Evolutionary conservation across 2,888 invertebrate species (phyloP).

Genomic region (Apotomis betuletana): DNA sequence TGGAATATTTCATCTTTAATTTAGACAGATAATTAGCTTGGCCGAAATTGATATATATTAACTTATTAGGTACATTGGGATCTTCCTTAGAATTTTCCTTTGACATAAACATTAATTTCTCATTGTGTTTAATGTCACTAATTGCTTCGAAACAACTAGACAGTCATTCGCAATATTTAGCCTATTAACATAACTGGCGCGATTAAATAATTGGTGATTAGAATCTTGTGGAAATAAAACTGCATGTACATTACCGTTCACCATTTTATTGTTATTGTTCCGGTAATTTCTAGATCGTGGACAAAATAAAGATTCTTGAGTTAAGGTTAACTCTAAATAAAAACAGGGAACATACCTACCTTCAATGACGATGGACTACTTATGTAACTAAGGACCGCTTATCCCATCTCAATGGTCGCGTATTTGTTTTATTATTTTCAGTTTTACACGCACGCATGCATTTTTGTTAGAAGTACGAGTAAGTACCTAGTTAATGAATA

Average conservation of each 20-base stretch:
- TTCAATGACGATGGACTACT: too few species aligned
- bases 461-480: too few species aligned
- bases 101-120: conserved; percentile 21
- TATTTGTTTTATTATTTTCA: too few species aligned
- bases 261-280: too few species aligned
- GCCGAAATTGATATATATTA: conserved; percentile 9
- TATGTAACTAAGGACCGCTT: too few species aligned
- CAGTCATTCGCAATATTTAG: conserved; percentile 14
- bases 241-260: neutral
- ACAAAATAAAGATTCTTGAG: too few species aligned
- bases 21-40: conserved; percentile 23
- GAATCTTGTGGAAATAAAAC: neutral
- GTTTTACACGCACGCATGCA: too few species aligned
- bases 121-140: conserved; percentile 23
- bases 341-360: too few species aligned
- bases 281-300: too few species aligned
- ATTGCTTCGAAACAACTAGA: neutral
- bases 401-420: too few species aligned
- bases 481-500: too few species aligned
- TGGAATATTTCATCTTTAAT: conserved; percentile 37
- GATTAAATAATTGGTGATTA: neutral
- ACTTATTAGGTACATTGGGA: conserved; percentile 25
- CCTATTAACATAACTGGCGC: neutral
- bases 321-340: too few species aligned
- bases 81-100: conserved; percentile 34